phyloP scores from a whole-genome alignment of 1,140 invertebrate genomes.

The Pseudobourletiella spinata region DNA sequence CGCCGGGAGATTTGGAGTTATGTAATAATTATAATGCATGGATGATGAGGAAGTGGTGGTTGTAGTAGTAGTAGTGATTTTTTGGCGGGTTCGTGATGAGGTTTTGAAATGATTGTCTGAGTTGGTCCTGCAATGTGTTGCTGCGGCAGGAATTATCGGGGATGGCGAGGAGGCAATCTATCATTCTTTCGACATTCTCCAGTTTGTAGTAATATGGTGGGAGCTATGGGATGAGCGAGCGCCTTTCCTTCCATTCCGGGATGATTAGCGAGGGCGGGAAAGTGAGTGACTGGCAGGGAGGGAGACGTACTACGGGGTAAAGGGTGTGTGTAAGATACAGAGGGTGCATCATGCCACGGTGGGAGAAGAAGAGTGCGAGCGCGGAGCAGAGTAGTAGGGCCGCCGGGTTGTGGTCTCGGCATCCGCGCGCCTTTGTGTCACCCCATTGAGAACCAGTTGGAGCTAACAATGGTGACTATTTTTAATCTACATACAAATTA shows the following conservation, averaged over 20 bases:
- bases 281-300: not conserved
- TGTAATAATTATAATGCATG: not conserved
- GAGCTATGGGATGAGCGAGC: not conserved
- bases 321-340: no score
- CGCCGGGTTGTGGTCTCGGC: no score
- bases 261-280: not conserved
- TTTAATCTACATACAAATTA: slow-evolving; percentile 3
- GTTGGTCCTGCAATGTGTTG: not conserved
- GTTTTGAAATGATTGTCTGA: no score
- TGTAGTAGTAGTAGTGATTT: not conserved
- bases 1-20: no score
- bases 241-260: not conserved
- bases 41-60: not conserved
- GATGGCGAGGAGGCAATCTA: slow-evolving; percentile 6
- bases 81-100: no score
- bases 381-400: no score
- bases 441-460: not conserved
- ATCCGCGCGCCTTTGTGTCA: not conserved
- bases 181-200: slow-evolving; percentile 18
- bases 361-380: no score
- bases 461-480: not conserved
- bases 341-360: no score
- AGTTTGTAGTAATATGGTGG: not conserved
- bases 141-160: not conserved
- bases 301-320: not conserved